Evolutionary conservation across 2,797 vertebrate species (phyloP).

Genomic region (Xenentodon cancila): DNA sequence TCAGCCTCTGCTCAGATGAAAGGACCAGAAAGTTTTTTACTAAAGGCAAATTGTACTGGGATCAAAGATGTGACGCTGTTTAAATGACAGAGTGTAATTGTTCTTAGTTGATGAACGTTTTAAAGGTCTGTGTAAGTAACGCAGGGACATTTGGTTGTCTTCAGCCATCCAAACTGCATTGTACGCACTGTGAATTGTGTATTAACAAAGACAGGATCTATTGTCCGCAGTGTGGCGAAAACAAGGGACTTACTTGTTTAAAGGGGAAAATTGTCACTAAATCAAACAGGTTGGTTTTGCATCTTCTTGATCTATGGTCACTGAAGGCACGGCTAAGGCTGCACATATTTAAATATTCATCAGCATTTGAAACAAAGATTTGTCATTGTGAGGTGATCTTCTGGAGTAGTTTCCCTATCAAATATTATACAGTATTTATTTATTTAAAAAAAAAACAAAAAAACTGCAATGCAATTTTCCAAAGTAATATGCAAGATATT

Average conservation of each 20-base stretch:
- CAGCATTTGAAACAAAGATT: no score
- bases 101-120: conserved; percentile 49
- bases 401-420: no score
- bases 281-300: conserved; percentile 5
- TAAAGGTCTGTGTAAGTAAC: conserved; percentile 32
- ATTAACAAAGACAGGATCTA: not conserved
- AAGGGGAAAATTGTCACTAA: not conserved
- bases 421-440: no score
- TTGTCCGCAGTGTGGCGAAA: conserved; percentile 1
- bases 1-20: conserved; percentile 65
- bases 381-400: no score
- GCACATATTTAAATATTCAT: no score
- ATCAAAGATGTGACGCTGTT: conserved; percentile 60
- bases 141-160: not conserved
- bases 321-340: no score
- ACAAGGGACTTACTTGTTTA: not conserved
- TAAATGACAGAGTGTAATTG: conserved; percentile 55
- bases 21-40: conserved; percentile 62
- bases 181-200: not conserved
- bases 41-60: conserved; percentile 38
- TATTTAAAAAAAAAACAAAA: no score
- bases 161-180: conserved; percentile 1
- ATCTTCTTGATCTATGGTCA: conserved; percentile 5
- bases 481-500: no score
- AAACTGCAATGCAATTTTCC: no score